Conservation (phyloP, 2,113 vertebrate genomes). For the Indicator maculatus region DNA sequence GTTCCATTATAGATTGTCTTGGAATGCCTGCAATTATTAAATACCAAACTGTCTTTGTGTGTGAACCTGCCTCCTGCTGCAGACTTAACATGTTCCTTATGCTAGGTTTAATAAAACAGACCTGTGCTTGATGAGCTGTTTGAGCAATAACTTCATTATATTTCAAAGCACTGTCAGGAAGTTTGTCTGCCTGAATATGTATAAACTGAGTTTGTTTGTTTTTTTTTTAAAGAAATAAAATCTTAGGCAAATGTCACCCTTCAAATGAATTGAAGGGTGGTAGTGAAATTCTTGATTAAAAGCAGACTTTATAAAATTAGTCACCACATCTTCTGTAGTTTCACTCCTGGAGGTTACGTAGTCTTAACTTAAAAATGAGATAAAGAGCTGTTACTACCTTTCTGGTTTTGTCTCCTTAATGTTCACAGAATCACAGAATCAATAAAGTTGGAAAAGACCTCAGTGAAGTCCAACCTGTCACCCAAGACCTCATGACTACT, state of each 20-base stretch:
- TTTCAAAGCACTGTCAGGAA: not conserved
- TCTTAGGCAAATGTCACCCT: not conserved
- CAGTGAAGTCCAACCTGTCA: too few species aligned
- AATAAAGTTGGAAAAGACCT: too few species aligned
- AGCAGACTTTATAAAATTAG: not conserved
- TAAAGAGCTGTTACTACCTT: not conserved
- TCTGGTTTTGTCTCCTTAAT: not conserved
- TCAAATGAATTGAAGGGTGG: not conserved
- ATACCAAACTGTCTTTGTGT: not conserved
- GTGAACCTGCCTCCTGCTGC: not conserved
- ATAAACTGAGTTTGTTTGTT: not conserved
- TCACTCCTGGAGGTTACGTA: not conserved
- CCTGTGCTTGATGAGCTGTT: not conserved
- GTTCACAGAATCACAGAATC: too few species aligned
- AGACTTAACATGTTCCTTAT: not conserved
- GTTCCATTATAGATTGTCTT: not conserved
- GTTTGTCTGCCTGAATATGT: not conserved
- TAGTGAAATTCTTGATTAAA: not conserved
- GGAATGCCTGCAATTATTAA: not conserved
- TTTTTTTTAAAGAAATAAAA: not conserved
- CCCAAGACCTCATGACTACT: too few species aligned
- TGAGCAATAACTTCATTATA: not conserved
- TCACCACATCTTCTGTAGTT: not conserved
- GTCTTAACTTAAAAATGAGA: not conserved
- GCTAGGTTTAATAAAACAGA: not conserved